Base-by-base conservation (phyloP, 2,797 vertebrate species). In the Ibycter americanus region DNA sequence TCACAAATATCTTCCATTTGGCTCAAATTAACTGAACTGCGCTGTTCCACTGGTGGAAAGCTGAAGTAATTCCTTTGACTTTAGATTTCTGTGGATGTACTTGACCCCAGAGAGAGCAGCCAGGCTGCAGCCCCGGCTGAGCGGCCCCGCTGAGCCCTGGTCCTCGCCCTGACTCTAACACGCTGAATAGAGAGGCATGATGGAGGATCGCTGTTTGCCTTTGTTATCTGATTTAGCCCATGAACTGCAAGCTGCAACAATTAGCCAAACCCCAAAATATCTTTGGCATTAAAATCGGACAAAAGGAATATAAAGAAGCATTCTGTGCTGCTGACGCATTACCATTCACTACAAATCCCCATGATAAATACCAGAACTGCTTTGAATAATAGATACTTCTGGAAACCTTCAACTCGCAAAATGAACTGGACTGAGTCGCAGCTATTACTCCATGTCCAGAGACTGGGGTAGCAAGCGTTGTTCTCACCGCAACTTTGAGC, bases 361-460 rank as follows among this genome's bases (percentile, higher is more conserved):
- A 82, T 95, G 97, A 97, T 97, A 97, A 97, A 97, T 96, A 96
- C 93, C 93, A 96, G 96, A 95, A 93, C 94, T 96, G 87, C 90
- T 96, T 87, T 97, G 94, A 96, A 96, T 96, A 96, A 92, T 76
- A 94, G 93, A 90, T 92, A 82, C 93, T 95, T 80, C 87, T 97
- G 96, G 92, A 96, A 96, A 74, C 56, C 47, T 90, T 95, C 96
- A 95, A 58, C 55, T 89, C 36, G 3, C 84, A 93, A 83, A 95
- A 89, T 85, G 87, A 96, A 86, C 87, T 72, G 92, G 95, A 93
- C 96, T 26, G 15, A 96, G 85, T 83, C 0, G 0, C 67, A 86
- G 89, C 56, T 90, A 40, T 96, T 91, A 59, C 80, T 95, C 76
- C 17, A 8, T 84, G 83, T 83, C 96, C 94, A 79, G 94, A 94